phyloP scores from a whole-genome alignment of 1,140 invertebrate genomes.

The Drosophila bocqueti region DNA sequence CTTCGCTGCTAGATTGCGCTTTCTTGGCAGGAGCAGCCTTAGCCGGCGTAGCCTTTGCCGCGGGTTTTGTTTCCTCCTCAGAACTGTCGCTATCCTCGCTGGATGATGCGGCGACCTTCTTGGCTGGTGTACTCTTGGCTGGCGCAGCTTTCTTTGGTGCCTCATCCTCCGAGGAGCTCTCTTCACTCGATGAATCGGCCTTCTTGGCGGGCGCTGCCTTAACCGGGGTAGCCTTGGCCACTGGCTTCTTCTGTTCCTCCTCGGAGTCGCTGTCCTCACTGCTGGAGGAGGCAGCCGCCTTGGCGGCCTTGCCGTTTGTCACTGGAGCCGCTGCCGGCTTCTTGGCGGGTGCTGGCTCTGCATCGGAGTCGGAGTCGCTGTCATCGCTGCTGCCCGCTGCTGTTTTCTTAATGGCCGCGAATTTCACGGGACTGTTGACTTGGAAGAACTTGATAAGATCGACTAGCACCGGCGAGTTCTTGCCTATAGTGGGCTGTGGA shows the following conservation, averaged over 20 bases:
- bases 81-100: constrained; percentile 45
- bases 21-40: constrained; percentile 46
- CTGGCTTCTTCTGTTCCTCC: constrained; percentile 43
- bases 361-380: constrained; percentile 50
- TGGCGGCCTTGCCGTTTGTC: constrained; percentile 50
- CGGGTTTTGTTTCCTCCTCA: constrained; percentile 49
- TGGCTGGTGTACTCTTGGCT: constrained; percentile 19
- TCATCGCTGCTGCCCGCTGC: constrained; percentile 54
- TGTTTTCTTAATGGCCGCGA: constrained; percentile 63
- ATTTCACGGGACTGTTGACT: constrained; percentile 85
- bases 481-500: constrained; percentile 78
- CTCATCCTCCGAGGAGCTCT: constrained; percentile 62
- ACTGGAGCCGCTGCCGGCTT: constrained; percentile 20
- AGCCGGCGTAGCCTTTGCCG: constrained; percentile 13
- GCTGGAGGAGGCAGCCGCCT: constrained; percentile 46
- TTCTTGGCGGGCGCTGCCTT: constrained; percentile 39
- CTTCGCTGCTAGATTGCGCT: constrained; percentile 49
- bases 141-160: constrained; percentile 54
- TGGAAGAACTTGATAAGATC: constrained; percentile 86
- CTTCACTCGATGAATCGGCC: constrained; percentile 51
- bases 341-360: constrained; percentile 36
- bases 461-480: constrained; percentile 86
- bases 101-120: constrained; percentile 44
- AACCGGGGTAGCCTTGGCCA: constrained; percentile 13
- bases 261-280: constrained; percentile 66